Percentiles rank a stretch among this genome's conserved stretches.
phyloP scores from a whole-genome alignment of 2,797 vertebrate genomes.

The Peromyscus attwateri region DNA sequence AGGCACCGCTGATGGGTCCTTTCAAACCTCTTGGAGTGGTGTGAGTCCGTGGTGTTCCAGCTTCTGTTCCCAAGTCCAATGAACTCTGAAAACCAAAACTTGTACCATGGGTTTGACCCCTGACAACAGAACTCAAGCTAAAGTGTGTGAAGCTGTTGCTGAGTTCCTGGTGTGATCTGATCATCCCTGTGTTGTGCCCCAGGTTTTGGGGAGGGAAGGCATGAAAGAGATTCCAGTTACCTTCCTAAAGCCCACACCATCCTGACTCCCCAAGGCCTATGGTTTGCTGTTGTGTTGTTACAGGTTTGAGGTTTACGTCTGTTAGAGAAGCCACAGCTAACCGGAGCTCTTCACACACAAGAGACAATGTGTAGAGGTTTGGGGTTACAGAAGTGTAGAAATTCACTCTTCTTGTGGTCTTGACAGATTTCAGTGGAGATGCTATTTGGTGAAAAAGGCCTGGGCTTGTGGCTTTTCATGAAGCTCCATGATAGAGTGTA shows the following conservation, averaged over 20 bases:
- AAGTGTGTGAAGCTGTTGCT: background rate
- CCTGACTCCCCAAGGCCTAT: background rate
- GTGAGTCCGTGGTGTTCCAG: background rate
- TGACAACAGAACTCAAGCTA: background rate
- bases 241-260: background rate
- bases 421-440: slow-evolving; percentile 4
- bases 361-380: background rate
- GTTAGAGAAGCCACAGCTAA: background rate
- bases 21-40: background rate
- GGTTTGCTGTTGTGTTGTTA: background rate
- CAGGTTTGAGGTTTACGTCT: background rate
- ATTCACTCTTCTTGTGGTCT: background rate
- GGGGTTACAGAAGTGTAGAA: background rate
- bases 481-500: background rate
- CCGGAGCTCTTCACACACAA: background rate
- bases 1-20: background rate
- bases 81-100: background rate
- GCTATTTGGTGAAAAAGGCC: background rate
- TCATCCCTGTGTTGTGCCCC: background rate
- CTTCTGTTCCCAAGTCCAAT: background rate
- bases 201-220: background rate
- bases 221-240: background rate
- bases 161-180: background rate
- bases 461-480: background rate
- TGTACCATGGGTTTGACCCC: background rate